phyloP scores from a whole-genome alignment of 2,797 vertebrate genomes.

The Artibeus jamaicensis region DNA sequence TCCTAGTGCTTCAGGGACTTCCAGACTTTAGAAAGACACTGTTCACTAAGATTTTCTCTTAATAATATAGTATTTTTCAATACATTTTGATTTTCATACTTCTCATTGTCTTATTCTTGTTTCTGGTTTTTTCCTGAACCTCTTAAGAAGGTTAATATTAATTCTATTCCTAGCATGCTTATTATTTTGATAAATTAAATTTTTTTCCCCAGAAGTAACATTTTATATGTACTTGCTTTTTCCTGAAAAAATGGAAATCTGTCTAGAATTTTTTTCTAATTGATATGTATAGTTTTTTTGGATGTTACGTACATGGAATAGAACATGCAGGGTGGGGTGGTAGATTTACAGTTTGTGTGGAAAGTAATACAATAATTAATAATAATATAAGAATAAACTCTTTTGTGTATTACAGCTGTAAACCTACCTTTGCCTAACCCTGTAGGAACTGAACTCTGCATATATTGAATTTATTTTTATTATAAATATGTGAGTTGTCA shows the following conservation, averaged over 20 bases:
- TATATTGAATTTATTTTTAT: background rate
- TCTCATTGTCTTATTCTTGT: conserved; percentile 44
- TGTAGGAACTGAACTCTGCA: background rate
- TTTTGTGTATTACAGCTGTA: background rate
- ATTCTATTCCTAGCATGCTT: conserved; percentile 37
- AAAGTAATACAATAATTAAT: background rate
- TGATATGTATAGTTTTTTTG: background rate
- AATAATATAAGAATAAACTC: background rate
- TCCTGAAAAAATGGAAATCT: background rate
- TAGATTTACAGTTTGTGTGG: background rate
- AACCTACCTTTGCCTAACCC: background rate
- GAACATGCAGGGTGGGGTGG: background rate
- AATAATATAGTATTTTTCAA: too few relatives aligned
- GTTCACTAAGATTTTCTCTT: too few relatives aligned
- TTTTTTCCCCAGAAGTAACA: background rate
- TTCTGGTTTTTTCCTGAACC: conserved; percentile 34
- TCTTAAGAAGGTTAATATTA: conserved; percentile 1
- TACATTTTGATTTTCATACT: conserved; percentile 50
- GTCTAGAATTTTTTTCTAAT: background rate
- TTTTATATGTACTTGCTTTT: background rate
- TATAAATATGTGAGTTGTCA: background rate
- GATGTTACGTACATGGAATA: background rate
- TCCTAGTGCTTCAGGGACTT: conserved; percentile 45
- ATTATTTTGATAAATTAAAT: conserved; percentile 31
- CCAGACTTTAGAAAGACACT: background rate